phyloP scores from a whole-genome alignment of 1,140 invertebrate genomes.

The Dendroctonus ponderosae region DNA sequence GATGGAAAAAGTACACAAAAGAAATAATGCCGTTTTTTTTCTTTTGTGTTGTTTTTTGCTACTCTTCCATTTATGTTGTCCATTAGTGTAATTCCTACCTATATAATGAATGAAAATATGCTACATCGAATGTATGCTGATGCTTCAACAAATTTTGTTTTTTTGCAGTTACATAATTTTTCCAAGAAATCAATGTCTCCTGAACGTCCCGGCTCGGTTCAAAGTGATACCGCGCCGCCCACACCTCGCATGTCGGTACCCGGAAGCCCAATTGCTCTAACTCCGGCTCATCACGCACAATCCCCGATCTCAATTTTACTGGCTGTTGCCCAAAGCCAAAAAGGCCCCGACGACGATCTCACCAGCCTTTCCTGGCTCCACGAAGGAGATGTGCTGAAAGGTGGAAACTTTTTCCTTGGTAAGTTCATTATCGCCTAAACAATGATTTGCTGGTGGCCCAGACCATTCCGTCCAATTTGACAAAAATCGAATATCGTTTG shows the following conservation, averaged over 20 bases:
- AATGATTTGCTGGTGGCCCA: too few species aligned
- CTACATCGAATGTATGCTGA: too few species aligned
- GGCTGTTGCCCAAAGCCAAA: slow-evolving; percentile 48
- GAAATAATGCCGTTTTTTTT: not conserved
- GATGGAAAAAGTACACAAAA: too few species aligned
- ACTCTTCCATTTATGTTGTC: not conserved
- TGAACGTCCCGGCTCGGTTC: slow-evolving; percentile 45
- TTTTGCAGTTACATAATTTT: not conserved
- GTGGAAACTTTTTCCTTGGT: slow-evolving; percentile 45
- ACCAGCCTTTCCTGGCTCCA: slow-evolving; percentile 89
- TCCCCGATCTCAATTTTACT: slow-evolving; percentile 47
- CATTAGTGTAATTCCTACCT: not conserved
- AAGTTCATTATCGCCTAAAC: too few species aligned
- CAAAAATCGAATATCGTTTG: too few species aligned
- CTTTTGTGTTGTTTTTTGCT: not conserved
- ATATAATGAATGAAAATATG: too few species aligned
- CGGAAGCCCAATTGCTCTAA: slow-evolving; percentile 46
- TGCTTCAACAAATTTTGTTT: not conserved
- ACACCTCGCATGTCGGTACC: slow-evolving; percentile 48
- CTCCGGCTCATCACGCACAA: slow-evolving; percentile 44
- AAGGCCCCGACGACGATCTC: slow-evolving; percentile 60
- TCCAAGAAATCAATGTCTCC: slow-evolving; percentile 44
- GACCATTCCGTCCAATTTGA: too few species aligned
- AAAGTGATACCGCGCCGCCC: slow-evolving; percentile 41
- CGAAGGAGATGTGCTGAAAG: slow-evolving; percentile 85